Evolutionary conservation across 2,113 vertebrate genomes (phyloP), one percentile per base, ranked within the genome.

Genomic region (Osmerus eperlanus): DNA sequence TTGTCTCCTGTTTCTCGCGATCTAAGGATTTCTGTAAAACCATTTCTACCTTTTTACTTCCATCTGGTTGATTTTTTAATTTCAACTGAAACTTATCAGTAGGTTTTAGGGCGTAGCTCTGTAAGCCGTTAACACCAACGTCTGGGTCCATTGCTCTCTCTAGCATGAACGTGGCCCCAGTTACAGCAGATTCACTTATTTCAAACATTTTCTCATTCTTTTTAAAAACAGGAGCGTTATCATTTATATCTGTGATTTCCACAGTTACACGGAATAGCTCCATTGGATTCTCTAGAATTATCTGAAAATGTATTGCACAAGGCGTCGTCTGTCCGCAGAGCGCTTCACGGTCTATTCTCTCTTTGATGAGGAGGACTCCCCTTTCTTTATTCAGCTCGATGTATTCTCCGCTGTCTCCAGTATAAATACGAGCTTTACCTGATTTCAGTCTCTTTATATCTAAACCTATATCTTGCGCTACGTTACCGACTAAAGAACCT

Each of bases 71-170:
- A 15, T 28, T 69, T 53, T 73, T 76, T 32, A 70, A 29, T 14
- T 67, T 66, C 51, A 88, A 19, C 1, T 1, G 12, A 21, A 88
- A 88, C 51, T 76, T 65, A 62, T 73, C 65, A 59, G 79, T 80
- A 0, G 71, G 13, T 55, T 65, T 66, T 1, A 76, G 63, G 4
- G 90, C 85, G 68, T 94, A 94, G 73, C 85, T 90, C 75, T 94
- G 93, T 65, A 94, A 81, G 75, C 90, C 89, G 88, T 94, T 94
- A 80, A 84, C 71, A 4, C 92, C 93, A 75, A 93, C 92, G 63
- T 94, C 93, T 13, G 90, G 85, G 25, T 94, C 93, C 63, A 91
- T 86, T 70, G 93, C 93, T 80, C 90, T 88, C 89, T 93, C 93
- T 79, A 94, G 83, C 72, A 92, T 87, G 75, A 94, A 94, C 89